Conservation (phyloP, 2,888 invertebrate genomes). For the Drosophila kambysellisi region DNA sequence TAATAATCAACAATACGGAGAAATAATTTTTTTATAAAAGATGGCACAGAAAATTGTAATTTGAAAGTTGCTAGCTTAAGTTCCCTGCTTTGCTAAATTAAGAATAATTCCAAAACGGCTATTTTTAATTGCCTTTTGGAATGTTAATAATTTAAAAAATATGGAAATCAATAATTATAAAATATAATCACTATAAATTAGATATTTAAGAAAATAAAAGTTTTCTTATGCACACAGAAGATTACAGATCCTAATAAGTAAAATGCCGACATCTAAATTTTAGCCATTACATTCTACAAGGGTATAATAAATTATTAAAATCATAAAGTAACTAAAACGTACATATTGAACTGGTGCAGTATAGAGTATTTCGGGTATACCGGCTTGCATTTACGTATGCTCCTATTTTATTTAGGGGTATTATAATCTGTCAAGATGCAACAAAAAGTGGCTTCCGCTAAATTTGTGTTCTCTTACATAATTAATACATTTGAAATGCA, state of each 20-base stretch:
- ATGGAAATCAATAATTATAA: background rate
- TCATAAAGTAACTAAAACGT: background rate
- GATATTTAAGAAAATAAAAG: background rate
- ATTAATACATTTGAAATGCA: background rate
- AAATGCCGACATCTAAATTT: too few relatives aligned
- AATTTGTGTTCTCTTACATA: background rate
- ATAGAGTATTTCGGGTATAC: background rate
- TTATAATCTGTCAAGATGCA: background rate
- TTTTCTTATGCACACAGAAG: background rate
- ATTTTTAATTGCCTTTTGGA: background rate
- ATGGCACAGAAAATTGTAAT: background rate
- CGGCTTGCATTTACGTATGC: background rate
- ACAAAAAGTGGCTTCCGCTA: background rate
- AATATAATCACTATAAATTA: background rate
- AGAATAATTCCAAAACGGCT: background rate
- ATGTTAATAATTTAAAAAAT: background rate
- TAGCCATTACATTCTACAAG: background rate
- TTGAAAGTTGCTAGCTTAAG: background rate
- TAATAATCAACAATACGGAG: background rate
- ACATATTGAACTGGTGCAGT: too few relatives aligned
- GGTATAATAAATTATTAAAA: background rate
- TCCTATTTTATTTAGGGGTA: background rate
- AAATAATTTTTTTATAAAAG: background rate
- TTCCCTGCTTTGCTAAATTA: background rate
- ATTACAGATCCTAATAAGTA: background rate